Conservation (phyloP, 2,888 invertebrate species). For the Halocaridina rubra region DNA sequence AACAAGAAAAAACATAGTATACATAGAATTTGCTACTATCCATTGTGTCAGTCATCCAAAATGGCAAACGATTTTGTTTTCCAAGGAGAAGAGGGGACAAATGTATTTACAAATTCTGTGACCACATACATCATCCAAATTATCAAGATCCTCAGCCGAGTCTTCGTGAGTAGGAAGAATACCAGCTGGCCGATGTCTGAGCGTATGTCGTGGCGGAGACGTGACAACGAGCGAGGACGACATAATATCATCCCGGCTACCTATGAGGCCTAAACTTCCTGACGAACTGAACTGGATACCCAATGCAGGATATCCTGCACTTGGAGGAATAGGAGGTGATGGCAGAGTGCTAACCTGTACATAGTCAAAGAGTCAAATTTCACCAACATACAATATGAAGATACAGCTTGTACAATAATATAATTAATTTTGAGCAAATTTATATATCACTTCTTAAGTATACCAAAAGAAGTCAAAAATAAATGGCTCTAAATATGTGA, state of each 20-base stretch:
- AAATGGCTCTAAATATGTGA: too few relatives aligned
- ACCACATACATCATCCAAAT: conserved; percentile 86
- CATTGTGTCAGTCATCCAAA: too few relatives aligned
- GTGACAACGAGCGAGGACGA: conserved; percentile 42
- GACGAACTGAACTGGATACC: conserved; percentile 26
- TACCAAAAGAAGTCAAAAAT: too few relatives aligned
- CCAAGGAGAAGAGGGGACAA: too few relatives aligned
- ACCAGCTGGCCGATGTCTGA: conserved; percentile 79
- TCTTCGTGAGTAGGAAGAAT: conserved; percentile 84
- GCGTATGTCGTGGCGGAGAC: conserved; percentile 75
- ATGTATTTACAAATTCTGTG: not conserved
- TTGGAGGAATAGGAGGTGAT: conserved; percentile 12
- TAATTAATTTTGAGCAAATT: too few relatives aligned
- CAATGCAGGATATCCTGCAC: not conserved
- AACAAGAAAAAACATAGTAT: too few relatives aligned
- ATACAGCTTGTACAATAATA: too few relatives aligned
- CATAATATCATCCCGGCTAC: conserved; percentile 20
- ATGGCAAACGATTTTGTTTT: too few relatives aligned
- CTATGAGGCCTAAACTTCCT: not conserved
- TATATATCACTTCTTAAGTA: too few relatives aligned
- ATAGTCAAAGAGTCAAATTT: too few relatives aligned
- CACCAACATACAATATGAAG: too few relatives aligned
- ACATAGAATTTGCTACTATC: too few relatives aligned
- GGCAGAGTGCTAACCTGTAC: conserved; percentile 24
- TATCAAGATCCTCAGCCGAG: conserved; percentile 88